These are phyloP conservation scores for Pyrocoelia pectoralis DNA, from an alignment of 2,888 invertebrate genomes.

Conservation along the genomic window DNA sequence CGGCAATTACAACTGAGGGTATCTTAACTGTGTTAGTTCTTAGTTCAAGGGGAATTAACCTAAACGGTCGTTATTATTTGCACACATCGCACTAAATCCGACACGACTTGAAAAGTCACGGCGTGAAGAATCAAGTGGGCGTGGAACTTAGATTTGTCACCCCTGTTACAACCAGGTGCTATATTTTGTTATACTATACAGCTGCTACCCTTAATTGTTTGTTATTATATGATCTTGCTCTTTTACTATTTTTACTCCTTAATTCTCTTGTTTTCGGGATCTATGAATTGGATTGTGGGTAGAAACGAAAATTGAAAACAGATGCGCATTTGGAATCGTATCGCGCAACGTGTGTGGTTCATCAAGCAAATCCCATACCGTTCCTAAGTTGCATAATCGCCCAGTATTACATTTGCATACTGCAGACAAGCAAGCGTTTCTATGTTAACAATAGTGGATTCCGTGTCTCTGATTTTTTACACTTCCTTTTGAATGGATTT, in stretches of 20 bases:
- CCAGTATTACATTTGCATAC: too few species aligned
- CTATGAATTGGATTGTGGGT: too few species aligned
- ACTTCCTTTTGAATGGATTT: too few species aligned
- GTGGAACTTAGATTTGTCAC: conserved; percentile 59
- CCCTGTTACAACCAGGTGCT: conserved; percentile 49
- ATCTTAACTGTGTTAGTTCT: conserved; percentile 19
- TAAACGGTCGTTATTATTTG: conserved; percentile 43
- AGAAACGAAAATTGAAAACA: too few species aligned
- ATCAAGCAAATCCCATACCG: too few species aligned
- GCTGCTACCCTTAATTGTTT: conserved; percentile 38
- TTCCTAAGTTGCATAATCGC: too few species aligned
- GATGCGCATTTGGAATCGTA: too few species aligned
- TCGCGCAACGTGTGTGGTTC: too few species aligned
- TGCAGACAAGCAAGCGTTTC: too few species aligned
- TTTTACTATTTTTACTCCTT: not conserved
- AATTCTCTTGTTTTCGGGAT: too few species aligned
- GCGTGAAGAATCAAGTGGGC: conserved; percentile 61
- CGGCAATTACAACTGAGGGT: conserved; percentile 17
- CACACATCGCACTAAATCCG: conserved; percentile 54
- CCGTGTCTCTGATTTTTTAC: too few species aligned
- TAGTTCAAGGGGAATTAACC: conserved; percentile 30
- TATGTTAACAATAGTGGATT: too few species aligned
- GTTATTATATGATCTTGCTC: conserved; percentile 9
- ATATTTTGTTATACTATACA: conserved; percentile 31
- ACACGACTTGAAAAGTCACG: conserved; percentile 61